Base-by-base conservation (phyloP, 37 sponge, comb jelly and placozoan genomes). In the Dysidea cf. avara region DNA sequence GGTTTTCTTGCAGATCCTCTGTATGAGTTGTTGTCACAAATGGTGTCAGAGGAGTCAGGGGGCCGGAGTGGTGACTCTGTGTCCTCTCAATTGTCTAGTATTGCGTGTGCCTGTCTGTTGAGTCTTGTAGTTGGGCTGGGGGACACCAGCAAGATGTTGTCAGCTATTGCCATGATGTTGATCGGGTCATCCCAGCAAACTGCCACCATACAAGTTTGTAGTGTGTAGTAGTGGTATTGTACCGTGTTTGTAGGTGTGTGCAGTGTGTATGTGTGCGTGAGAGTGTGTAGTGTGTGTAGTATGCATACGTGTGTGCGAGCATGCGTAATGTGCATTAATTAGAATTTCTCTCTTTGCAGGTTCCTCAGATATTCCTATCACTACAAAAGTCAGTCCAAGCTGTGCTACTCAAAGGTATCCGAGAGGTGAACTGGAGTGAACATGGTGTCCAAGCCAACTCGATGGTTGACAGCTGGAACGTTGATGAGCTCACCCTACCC, bases 41-140 rank as follows among this genome's bases (percentile, higher is more conserved):
- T 94, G 87, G 95, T 94, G 24, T 26, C 40, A 1, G 81, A 80
- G 43, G 46, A 43, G 46, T 43, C 46, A 43, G 46, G 46, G 46
- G 46, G 46, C 9, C 46, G 46, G 5, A 9, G 9, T 43, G 46
- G 46, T 43, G 46, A 43, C 9, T 24, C 25, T 6, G 37, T 22
- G 43, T 43, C 52, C 20, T 6, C 39, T 14, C 63, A 90, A 35
- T 61, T 94, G 2, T 68, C 87, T 48, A 79, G 81, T 75, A 67
- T 90, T 40, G 95, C 87, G 7, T 43, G 73, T 56, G 77, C 90
- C 20, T 90, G 91, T 69, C 82, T 94, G 54, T 39, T 90, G 18
- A 87, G 90, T 36, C 65, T 94, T 33, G 90, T 94, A 31, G 66
- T 94, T 18, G 83, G 85, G 32, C 69, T 86, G 34, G 95, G 95